These are phyloP conservation scores for Drosophila nigricruria DNA, from an alignment of 2,888 invertebrate genomes.

Conservation along the genomic window DNA sequence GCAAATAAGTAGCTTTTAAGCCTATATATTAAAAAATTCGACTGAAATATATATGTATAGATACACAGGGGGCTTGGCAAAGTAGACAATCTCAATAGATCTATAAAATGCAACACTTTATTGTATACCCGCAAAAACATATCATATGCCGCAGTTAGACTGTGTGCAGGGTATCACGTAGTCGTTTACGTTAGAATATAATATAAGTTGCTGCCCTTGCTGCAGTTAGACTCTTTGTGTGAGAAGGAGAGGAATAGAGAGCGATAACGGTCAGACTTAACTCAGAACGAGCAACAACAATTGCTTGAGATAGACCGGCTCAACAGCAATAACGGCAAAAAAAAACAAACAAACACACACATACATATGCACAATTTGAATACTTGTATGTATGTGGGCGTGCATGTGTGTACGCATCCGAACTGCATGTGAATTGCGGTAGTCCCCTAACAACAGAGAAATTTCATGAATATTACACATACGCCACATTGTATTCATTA, in stretches of 20 bases:
- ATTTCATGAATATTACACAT: conserved; percentile 11
- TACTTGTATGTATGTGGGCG: neutral
- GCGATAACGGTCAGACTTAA: conserved; percentile 1
- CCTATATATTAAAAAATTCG: too few species aligned
- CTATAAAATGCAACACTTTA: neutral
- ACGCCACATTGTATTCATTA: neutral
- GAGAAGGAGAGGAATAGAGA: neutral
- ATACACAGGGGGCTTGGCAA: neutral
- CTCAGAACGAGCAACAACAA: conserved; percentile 12
- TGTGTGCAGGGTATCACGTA: conserved; percentile 1
- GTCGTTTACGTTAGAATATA: neutral
- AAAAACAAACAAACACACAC: neutral
- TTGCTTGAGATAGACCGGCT: conserved; percentile 9
- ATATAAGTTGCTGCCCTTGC: conserved; percentile 23
- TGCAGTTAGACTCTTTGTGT: neutral
- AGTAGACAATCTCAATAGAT: too few species aligned
- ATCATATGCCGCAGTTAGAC: neutral
- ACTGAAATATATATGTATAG: too few species aligned
- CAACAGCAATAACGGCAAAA: conserved; percentile 1
- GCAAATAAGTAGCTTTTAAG: too few species aligned
- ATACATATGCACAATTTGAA: neutral
- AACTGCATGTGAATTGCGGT: conserved; percentile 5
- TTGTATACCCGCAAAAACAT: neutral
- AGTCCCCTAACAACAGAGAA: conserved; percentile 8
- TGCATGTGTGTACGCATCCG: neutral